phyloP scores from a whole-genome alignment of 2,113 vertebrate genomes.

The Spea multiplicata region DNA sequence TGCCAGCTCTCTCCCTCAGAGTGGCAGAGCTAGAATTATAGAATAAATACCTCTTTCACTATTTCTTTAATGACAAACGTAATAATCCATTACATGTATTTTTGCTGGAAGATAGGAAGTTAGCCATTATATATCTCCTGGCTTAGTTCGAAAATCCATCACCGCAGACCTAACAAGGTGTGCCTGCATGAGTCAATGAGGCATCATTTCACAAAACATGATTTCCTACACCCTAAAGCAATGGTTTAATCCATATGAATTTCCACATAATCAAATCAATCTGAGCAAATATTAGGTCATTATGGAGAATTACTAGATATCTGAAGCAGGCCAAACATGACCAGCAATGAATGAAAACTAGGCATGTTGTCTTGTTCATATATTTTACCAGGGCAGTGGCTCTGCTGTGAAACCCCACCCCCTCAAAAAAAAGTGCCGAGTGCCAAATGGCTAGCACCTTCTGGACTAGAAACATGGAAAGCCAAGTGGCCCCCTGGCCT shows the following conservation, averaged over 20 bases:
- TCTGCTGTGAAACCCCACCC: too few relatives aligned
- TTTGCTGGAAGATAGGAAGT: neutral
- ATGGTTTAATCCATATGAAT: conserved; percentile 1
- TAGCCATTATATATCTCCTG: neutral
- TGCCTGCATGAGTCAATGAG: conserved; percentile 28
- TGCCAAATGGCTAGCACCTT: too few relatives aligned
- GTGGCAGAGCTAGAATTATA: too few relatives aligned
- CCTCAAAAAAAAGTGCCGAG: too few relatives aligned
- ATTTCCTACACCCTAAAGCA: conserved; percentile 26
- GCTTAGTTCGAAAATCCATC: conserved; percentile 8
- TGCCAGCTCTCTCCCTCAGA: too few relatives aligned
- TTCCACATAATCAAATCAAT: neutral
- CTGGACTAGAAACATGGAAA: too few relatives aligned
- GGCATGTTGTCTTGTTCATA: too few relatives aligned
- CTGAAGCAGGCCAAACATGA: conserved; percentile 1
- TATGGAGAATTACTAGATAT: neutral
- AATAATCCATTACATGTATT: neutral
- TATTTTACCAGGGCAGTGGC: too few relatives aligned
- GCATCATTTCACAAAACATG: conserved; percentile 26
- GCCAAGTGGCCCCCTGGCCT: too few relatives aligned
- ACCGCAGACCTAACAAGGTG: conserved; percentile 20
- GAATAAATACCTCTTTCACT: too few relatives aligned
- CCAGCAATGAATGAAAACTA: neutral
- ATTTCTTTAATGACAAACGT: too few relatives aligned
- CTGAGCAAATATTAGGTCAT: conserved; percentile 26